phyloP scores from a whole-genome alignment of 2,113 vertebrate genomes.

The Crypturellus undulatus region DNA sequence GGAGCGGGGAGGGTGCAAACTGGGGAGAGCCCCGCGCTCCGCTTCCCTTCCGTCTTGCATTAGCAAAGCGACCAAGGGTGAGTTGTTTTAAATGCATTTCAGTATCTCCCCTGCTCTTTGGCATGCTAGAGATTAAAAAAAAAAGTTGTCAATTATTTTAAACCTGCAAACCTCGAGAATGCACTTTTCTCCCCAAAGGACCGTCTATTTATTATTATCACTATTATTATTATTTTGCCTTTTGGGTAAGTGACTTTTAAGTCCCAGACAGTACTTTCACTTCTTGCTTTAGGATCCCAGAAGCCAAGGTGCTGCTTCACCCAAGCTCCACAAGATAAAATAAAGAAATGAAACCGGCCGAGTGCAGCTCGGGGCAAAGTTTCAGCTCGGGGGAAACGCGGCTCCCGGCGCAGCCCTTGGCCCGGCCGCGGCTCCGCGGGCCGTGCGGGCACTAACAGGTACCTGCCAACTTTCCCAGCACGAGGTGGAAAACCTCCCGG shows the following conservation, averaged over 20 bases:
- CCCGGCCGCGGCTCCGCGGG: conserved; percentile 46
- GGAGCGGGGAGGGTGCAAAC: conserved; percentile 49
- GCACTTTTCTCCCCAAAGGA: conserved; percentile 44
- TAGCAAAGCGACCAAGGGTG: conserved; percentile 59
- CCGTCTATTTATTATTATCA: neutral
- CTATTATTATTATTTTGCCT: neutral
- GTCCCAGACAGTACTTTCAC: conserved; percentile 84
- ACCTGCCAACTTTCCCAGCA: conserved; percentile 80
- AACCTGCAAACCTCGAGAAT: conserved; percentile 38
- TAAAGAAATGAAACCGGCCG: conserved; percentile 85
- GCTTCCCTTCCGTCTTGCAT: conserved; percentile 51
- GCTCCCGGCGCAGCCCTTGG: conserved; percentile 25
- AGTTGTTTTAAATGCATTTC: conserved; percentile 54
- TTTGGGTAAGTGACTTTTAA: conserved; percentile 78
- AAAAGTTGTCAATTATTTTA: conserved; percentile 72
- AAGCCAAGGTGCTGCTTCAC: conserved; percentile 82
- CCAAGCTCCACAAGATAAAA: conserved; percentile 79
- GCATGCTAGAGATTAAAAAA: conserved; percentile 19
- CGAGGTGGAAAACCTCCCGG: conserved; percentile 65
- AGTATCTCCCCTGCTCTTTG: conserved; percentile 34
- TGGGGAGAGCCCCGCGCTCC: conserved; percentile 32
- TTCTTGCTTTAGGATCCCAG: conserved; percentile 84
- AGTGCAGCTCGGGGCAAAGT: conserved; percentile 73
- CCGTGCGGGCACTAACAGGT: conserved; percentile 81
- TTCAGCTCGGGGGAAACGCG: conserved; percentile 77